phyloP scores from a whole-genome alignment of 2,888 invertebrate genomes.

The Dicyrtomina minuta region DNA sequence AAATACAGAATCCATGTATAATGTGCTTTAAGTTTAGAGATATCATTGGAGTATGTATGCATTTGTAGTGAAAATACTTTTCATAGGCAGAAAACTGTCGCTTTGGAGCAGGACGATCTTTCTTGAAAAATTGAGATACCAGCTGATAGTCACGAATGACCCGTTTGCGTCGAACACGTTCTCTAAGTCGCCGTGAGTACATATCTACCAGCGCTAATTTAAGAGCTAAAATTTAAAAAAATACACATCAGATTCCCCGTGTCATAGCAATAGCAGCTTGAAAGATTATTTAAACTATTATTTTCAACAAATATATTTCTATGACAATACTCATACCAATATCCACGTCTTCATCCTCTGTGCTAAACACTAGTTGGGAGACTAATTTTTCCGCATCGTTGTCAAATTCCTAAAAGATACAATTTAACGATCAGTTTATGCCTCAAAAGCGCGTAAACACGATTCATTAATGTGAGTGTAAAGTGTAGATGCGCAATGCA shows the following conservation, averaged over 20 bases:
- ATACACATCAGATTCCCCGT: not conserved
- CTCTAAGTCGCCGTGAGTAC: slow-evolving; percentile 78
- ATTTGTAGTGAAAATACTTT: slow-evolving; percentile 48
- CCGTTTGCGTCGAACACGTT: slow-evolving; percentile 83
- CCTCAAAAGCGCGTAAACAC: too few species aligned
- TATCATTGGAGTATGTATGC: too few species aligned
- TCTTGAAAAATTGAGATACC: slow-evolving; percentile 75
- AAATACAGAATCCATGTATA: not conserved
- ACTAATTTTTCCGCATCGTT: slow-evolving; percentile 86
- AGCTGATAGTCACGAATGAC: slow-evolving; percentile 88
- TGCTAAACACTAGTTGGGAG: slow-evolving; percentile 74
- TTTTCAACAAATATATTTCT: too few species aligned
- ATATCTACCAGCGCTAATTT: slow-evolving; percentile 91
- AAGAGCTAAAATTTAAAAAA: not conserved
- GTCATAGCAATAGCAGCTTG: not conserved
- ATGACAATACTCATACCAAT: slow-evolving; percentile 68
- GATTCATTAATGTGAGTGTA: too few species aligned
- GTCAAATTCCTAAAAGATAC: slow-evolving; percentile 76
- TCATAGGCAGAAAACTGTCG: slow-evolving; percentile 47
- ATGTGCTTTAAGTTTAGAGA: too few species aligned
- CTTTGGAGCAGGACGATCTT: slow-evolving; percentile 37
- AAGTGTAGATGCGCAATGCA: too few species aligned
- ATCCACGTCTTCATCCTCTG: slow-evolving; percentile 87
- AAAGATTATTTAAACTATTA: not conserved
- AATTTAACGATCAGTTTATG: slow-evolving; percentile 23